These are phyloP conservation scores for Palythoa grandis DNA, from an alignment of 92 coral and sea anemone genomes.

Conservation along the genomic window DNA sequence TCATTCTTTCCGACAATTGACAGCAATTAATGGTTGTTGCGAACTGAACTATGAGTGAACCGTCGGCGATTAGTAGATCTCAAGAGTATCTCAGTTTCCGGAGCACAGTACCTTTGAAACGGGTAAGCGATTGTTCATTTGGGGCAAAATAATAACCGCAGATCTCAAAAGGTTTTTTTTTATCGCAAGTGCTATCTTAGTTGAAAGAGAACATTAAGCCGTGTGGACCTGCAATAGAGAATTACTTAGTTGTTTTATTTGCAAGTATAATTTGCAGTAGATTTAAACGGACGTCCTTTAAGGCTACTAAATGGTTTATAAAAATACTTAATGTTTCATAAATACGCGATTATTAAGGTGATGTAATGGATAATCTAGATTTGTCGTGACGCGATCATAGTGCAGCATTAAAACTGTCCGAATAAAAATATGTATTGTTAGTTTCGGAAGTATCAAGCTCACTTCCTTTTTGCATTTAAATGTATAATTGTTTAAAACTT, in stretches of 20 bases:
- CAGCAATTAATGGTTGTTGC: not conserved
- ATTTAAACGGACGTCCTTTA: too few species aligned
- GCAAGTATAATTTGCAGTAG: not conserved
- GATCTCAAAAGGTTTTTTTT: not conserved
- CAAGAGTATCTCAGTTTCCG: conserved; percentile 95
- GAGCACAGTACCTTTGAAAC: conserved; percentile 85
- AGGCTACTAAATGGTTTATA: too few species aligned
- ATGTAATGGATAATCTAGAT: not conserved
- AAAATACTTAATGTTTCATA: too few species aligned
- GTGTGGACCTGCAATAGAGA: not conserved
- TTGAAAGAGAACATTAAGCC: too few species aligned
- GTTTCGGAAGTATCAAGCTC: not conserved
- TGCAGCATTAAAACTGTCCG: not conserved
- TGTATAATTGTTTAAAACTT: not conserved
- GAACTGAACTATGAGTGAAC: conserved; percentile 50
- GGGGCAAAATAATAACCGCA: not conserved
- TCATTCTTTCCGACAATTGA: not conserved
- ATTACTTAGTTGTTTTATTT: not conserved
- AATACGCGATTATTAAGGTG: not conserved
- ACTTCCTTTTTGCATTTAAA: not conserved
- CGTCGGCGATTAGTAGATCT: conserved; percentile 81
- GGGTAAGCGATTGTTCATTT: conserved; percentile 65
- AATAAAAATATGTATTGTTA: not conserved
- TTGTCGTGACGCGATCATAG: not conserved
- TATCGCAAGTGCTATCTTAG: not conserved